Conservation (phyloP, 2,888 invertebrate species). For the Fissipunctia ypsillon region DNA sequence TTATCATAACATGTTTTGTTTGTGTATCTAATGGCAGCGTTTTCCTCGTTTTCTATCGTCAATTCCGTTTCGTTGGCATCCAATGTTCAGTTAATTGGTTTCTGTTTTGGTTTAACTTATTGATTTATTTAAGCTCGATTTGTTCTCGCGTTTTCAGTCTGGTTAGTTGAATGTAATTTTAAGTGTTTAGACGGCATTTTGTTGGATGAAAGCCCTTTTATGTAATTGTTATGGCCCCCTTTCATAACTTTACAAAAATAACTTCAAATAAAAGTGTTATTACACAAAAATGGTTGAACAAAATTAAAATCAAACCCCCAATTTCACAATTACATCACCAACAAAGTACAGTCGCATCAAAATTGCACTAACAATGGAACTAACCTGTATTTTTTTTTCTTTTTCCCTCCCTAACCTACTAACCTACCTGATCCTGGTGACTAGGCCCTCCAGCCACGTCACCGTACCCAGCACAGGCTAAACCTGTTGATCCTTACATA, state of each 20-base stretch:
- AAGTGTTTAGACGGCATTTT: conserved; percentile 68
- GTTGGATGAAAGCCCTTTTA: conserved; percentile 44
- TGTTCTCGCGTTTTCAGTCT: conserved; percentile 60
- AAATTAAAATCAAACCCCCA: not conserved
- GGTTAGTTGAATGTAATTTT: conserved; percentile 63
- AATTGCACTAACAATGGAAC: conserved; percentile 78
- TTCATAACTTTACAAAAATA: conserved; percentile 6
- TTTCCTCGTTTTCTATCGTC: conserved; percentile 83
- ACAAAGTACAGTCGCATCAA: conserved; percentile 41
- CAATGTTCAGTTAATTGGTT: conserved; percentile 69
- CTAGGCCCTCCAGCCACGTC: conserved; percentile 92
- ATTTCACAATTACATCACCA: conserved; percentile 6
- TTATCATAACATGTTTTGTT: conserved; percentile 90
- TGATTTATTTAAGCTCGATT: conserved; percentile 64
- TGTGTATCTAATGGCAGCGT: conserved; percentile 86
- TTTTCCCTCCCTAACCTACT: conserved; percentile 82
- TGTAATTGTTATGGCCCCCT: conserved; percentile 31
- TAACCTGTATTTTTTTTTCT: conserved; percentile 82
- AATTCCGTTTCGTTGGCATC: conserved; percentile 73
- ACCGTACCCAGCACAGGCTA: conserved; percentile 90
- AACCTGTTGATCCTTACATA: conserved; percentile 94
- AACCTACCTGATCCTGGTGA: conserved; percentile 90
- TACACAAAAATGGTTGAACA: not conserved
- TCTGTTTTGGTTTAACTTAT: conserved; percentile 70
- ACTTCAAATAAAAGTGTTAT: not conserved